Evolutionary conservation across 2,113 vertebrate genomes (phyloP).

Genomic region (Bettongia penicillata): DNA sequence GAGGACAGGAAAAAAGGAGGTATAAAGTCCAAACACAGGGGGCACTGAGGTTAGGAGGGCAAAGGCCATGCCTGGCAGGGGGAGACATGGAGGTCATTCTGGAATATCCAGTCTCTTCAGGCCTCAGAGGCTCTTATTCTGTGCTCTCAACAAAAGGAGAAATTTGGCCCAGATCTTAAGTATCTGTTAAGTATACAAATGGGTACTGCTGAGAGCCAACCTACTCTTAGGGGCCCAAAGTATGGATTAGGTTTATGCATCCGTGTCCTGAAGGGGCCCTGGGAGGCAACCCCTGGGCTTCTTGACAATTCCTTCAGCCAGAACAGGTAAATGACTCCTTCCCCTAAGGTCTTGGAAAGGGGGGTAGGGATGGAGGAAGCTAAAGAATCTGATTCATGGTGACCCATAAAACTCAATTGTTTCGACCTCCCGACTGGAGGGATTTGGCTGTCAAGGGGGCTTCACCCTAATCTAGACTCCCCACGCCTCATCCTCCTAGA

Average conservation of each 20-base stretch:
- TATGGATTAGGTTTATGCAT: constrained; percentile 2
- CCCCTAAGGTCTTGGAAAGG: constrained; percentile 1
- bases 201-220: background rate
- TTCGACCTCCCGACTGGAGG: background rate
- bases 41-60: constrained; percentile 94
- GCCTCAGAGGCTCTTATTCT: background rate
- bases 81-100: background rate
- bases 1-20: constrained; percentile 93
- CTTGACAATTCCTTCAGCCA: constrained; percentile 55
- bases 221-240: constrained; percentile 2
- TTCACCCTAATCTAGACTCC: background rate
- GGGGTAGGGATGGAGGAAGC: background rate
- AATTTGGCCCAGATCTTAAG: background rate
- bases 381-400: background rate
- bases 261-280: background rate
- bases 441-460: background rate
- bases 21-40: constrained; percentile 95
- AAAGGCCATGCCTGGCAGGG: constrained; percentile 91
- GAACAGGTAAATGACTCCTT: constrained; percentile 40
- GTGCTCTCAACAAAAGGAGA: background rate
- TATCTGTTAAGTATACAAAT: background rate
- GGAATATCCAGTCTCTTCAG: background rate
- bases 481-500: background rate
- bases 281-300: background rate
- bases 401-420: background rate